Base-by-base conservation (phyloP, 2,888 invertebrate species). In the Trachelus stipa region DNA sequence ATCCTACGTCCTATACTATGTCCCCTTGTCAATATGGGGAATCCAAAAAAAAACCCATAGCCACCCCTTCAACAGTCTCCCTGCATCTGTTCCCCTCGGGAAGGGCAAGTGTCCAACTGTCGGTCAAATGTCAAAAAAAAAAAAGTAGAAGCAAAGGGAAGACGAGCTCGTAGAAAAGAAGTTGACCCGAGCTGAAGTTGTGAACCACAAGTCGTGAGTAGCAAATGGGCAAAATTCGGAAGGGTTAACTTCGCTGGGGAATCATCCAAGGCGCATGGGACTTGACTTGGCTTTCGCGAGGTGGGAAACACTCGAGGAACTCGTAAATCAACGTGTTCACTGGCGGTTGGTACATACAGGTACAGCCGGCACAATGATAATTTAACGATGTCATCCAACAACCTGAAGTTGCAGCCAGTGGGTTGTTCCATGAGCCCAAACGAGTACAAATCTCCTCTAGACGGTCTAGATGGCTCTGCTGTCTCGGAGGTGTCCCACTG, bases 341-440 rank as follows among this genome's bases (percentile, higher is more conserved):
- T 56, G 56, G 56, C 56, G 56, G 56, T 56, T 56, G 56, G 23
- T 56, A 9, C 56, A 56, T 56, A 9, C 56, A 56, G 56, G 56
- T 56, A 56, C 56, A 23, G 81, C 78, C 81, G 31, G n/a, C 80
- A 79, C 80, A 83, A 75, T 69, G 81, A 56, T 56, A 56, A 81
- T 80, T 80, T 80, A 83, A 83, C 81, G 81, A 80, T 84, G 84
- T 83, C 84, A 84, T 86, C 84, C 82, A 82, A 82, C 82, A 84
- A 82, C 80, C 73, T 78, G 81, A 82, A 83, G 83, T 82, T 83
- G 82, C 78, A 78, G 79, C 23, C 79, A 76, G 83, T 81, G 86
- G 87, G 85, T 87, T 86, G 85, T 85, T 87, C 56, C 85, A 86
- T 87, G 86, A 86, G 84, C 82, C 84, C 84, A 87, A 86, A 88